phyloP scores from a whole-genome alignment of 2,797 vertebrate species.

The Platalea minor region DNA sequence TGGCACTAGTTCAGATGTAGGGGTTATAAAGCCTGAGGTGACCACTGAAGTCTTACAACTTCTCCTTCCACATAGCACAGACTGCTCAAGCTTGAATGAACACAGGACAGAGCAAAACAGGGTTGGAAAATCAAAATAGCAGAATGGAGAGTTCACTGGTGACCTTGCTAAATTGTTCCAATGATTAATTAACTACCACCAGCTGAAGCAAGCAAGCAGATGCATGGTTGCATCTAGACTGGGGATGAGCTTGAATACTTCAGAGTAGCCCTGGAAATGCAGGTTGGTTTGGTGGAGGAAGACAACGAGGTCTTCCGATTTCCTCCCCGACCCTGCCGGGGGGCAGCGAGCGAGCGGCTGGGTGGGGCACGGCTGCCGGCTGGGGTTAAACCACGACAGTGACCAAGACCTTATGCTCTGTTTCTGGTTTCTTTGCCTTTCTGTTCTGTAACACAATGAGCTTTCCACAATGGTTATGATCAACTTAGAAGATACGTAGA shows the following conservation, averaged over 20 bases:
- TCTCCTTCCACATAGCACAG: neutral
- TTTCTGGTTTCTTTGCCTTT: neutral
- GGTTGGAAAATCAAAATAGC: neutral
- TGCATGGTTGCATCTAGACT: no score
- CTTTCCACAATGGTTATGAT: neutral
- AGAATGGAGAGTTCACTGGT: neutral
- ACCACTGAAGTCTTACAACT: neutral
- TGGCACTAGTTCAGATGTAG: fast-evolving
- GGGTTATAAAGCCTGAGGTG: neutral
- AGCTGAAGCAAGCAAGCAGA: neutral
- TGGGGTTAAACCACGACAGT: no score
- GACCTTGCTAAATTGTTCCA: neutral
- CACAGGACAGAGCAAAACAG: neutral
- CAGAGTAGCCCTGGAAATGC: neutral
- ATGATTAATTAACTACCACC: neutral
- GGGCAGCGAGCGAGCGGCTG: no score
- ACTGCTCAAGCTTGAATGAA: no score
- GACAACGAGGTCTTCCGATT: no score
- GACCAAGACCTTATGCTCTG: neutral
- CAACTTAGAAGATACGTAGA: neutral
- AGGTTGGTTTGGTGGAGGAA: neutral
- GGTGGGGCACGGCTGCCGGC: no score
- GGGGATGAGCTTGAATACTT: neutral
- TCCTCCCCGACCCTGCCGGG: no score
- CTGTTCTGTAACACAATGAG: neutral